Percentiles rank a stretch among this genome's conserved stretches.
Evolutionary conservation across 2,888 invertebrate species (phyloP).

Genomic region (Tromatobia lineatoria): DNA sequence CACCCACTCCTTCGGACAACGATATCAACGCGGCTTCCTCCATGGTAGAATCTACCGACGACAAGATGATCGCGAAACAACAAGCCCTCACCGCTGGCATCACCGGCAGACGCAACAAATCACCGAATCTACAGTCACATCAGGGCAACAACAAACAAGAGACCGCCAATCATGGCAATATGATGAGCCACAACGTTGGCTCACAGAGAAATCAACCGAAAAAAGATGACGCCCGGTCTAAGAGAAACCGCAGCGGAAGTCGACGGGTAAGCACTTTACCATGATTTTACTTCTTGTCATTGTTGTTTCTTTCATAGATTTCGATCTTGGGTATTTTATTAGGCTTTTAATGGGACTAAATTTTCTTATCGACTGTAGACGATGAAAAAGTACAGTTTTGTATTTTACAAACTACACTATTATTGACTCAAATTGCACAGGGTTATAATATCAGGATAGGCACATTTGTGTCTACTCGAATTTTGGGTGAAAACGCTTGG

Average conservation of each 20-base stretch:
- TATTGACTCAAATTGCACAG: no score
- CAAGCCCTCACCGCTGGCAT: constrained; percentile 90
- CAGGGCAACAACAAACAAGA: constrained; percentile 70
- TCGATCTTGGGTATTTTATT: no score
- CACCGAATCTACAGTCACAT: constrained; percentile 77
- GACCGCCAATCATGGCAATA: constrained; percentile 70
- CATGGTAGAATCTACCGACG: constrained; percentile 85
- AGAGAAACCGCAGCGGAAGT: constrained; percentile 82
- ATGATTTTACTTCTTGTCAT: not conserved
- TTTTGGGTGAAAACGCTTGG: no score
- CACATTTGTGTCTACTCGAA: no score
- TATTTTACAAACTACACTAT: no score
- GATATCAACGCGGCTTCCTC: constrained; percentile 78
- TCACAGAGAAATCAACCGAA: constrained; percentile 76
- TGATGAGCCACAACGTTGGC: constrained; percentile 65
- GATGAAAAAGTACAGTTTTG: no score
- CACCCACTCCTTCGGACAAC: constrained; percentile 81
- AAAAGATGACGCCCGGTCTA: constrained; percentile 78
- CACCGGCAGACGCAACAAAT: constrained; percentile 85
- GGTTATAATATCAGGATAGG: no score
- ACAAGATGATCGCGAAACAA: constrained; percentile 90
- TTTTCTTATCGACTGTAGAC: no score
- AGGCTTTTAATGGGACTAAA: no score
- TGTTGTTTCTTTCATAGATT: no score
- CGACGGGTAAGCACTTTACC: constrained; percentile 74